Percentiles rank a stretch among this genome's conserved stretches.
Conservation (phyloP, 2,797 vertebrate species). For the Babyrousa celebensis region DNA sequence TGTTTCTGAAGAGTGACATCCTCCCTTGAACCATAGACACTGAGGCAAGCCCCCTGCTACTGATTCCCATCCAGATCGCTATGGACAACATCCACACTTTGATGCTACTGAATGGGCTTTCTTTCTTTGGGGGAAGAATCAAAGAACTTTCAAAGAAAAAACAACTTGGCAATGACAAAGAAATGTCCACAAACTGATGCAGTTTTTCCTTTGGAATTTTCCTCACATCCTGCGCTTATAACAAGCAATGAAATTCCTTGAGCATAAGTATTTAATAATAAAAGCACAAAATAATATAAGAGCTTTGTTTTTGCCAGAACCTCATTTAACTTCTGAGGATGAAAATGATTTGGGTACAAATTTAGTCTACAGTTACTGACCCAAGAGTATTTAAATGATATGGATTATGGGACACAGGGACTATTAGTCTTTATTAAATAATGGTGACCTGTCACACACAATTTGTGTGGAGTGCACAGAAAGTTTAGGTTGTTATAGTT, state of each 20-base stretch:
- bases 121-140: conserved; percentile 77
- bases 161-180: conserved; percentile 73
- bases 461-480: background rate
- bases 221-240: conserved; percentile 64
- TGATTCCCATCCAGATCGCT: conserved; percentile 72
- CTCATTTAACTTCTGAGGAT: conserved; percentile 58
- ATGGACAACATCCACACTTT: conserved; percentile 83
- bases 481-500: conserved; percentile 29
- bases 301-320: conserved; percentile 76
- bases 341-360: conserved; percentile 66
- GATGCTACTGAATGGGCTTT: conserved; percentile 84
- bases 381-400: background rate
- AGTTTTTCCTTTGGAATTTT: conserved; percentile 61
- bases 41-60: conserved; percentile 72
- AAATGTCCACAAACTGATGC: conserved; percentile 48
- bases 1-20: conserved; percentile 80
- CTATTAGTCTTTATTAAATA: conserved; percentile 45
- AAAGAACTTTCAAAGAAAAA: conserved; percentile 76
- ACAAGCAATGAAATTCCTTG: conserved; percentile 45
- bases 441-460: background rate
- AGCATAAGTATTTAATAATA: conserved; percentile 73
- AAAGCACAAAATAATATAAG: conserved; percentile 67
- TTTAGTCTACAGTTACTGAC: conserved; percentile 38
- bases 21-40: conserved; percentile 86
- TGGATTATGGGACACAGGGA: background rate